Evolutionary conservation across 2,113 vertebrate genomes (phyloP).

Genomic region (Aix galericulata): DNA sequence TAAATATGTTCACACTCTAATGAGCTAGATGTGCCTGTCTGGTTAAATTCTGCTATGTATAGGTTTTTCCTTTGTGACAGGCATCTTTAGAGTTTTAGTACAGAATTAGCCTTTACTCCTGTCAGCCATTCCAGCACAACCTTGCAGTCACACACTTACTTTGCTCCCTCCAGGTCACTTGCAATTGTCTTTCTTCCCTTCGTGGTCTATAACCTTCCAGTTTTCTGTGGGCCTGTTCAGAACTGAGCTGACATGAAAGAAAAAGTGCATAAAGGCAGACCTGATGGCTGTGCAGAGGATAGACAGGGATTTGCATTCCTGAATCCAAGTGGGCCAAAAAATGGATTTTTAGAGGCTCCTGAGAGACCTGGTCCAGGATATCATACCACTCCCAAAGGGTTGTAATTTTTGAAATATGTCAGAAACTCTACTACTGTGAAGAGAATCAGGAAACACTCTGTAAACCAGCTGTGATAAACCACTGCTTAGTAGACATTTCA

Average conservation of each 20-base stretch:
- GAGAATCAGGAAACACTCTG: constrained; percentile 34
- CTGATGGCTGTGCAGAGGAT: constrained; percentile 25
- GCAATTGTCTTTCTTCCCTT: constrained; percentile 61
- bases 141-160: background rate
- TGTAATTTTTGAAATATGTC: constrained; percentile 31
- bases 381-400: constrained; percentile 3
- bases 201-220: constrained; percentile 13
- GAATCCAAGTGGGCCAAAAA: constrained; percentile 48
- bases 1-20: background rate
- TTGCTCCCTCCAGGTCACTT: constrained; percentile 47
- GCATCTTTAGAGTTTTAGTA: constrained; percentile 5
- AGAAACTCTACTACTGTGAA: background rate
- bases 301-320: background rate
- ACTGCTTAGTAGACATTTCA: background rate
- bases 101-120: background rate
- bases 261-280: constrained; percentile 37
- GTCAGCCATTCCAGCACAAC: background rate
- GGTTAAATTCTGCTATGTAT: background rate
- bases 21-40: background rate
- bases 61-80: background rate
- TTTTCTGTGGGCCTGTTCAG: constrained; percentile 32
- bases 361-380: background rate
- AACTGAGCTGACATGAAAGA: constrained; percentile 37
- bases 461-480: constrained; percentile 35
- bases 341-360: constrained; percentile 2